Percentiles rank a stretch among this genome's conserved stretches.
Conservation (phyloP, 2,888 invertebrate genomes). For the Trachelus troglodyta region DNA sequence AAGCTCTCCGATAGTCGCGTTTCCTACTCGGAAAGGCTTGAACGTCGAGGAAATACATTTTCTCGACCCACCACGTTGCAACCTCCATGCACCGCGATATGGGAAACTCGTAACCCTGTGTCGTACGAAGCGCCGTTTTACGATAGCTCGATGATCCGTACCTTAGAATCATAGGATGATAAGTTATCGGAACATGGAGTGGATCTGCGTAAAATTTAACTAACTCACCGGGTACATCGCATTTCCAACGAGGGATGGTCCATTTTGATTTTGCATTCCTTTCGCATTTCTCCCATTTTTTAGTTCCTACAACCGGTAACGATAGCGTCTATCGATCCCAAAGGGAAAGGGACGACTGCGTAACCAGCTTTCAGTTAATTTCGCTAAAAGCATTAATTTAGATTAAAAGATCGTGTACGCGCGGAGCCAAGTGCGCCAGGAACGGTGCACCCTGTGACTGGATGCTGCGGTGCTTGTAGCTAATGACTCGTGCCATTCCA, state of each 20-base stretch:
- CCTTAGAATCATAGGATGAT: neutral
- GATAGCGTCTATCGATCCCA: neutral
- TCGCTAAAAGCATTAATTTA: slow-evolving; percentile 62
- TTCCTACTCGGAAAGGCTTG: neutral
- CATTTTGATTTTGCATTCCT: neutral
- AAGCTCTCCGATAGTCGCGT: neutral
- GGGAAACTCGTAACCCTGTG: neutral
- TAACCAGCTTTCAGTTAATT: slow-evolving; percentile 56
- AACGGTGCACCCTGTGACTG: slow-evolving; percentile 29
- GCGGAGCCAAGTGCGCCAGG: slow-evolving; percentile 38
- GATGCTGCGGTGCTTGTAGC: slow-evolving; percentile 26
- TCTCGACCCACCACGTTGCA: neutral
- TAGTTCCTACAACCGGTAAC: neutral
- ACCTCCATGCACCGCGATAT: neutral
- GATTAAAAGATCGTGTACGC: slow-evolving; percentile 58
- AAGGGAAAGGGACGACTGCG: slow-evolving; percentile 40
- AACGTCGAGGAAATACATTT: neutral
- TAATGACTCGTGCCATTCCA: slow-evolving; percentile 42
- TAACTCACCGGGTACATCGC: neutral
- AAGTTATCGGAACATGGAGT: neutral
- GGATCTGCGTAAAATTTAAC: neutral
- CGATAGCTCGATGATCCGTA: neutral
- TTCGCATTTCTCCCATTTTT: neutral
- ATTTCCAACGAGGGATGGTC: neutral
- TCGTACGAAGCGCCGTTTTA: neutral